Base-by-base conservation (phyloP, 1,140 invertebrate genomes). In the Prorops nasuta region DNA sequence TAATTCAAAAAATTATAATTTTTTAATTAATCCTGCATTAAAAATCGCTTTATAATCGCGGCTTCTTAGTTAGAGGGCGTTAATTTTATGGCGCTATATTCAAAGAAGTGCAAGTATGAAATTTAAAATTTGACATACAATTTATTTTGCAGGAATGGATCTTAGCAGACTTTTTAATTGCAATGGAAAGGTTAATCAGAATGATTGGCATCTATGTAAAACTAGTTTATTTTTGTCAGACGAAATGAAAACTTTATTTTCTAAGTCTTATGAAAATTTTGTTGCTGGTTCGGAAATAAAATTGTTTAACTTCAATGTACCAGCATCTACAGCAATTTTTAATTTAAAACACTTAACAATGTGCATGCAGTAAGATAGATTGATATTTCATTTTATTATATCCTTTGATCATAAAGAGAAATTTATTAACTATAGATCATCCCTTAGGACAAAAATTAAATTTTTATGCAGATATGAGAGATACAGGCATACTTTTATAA, bases 361-460 rank as follows among this genome's bases (percentile, higher is more conserved):
- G 44, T 74, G 69, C 36, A 62, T 73, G 56, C 57, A 69, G 74
- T 76, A 63, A 65, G 67, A 61, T 24, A 21, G 31, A 34, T 46
- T 18, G 31, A 8, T 8, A 43, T 16, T 40, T 22, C 49, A 32
- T 55, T 51, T 19, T 18, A 22, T 42, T 31, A 36, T 34, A 15
- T 2, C 21, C 15, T 28, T 17, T 48, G 24, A n/a, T 44, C 24
- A 19, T 41, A 28, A 37, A 17, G 32, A 45, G 15, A 24, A 3
- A 12, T 32, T 49, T 18, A 19, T 36, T 46, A n/a, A 24, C 10
- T 18, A 38, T 46, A 16, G 17, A 20, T 38, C 10, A 21, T 42
- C 14, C 50, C 41, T 3, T 38, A 73, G 71, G 12, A 58, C 66
- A 61, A 68, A 69, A 31, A 41, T 77, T 1, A 73, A 72, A 43